phyloP scores from a whole-genome alignment of 2,113 vertebrate species.

The Leuciscus idus region DNA sequence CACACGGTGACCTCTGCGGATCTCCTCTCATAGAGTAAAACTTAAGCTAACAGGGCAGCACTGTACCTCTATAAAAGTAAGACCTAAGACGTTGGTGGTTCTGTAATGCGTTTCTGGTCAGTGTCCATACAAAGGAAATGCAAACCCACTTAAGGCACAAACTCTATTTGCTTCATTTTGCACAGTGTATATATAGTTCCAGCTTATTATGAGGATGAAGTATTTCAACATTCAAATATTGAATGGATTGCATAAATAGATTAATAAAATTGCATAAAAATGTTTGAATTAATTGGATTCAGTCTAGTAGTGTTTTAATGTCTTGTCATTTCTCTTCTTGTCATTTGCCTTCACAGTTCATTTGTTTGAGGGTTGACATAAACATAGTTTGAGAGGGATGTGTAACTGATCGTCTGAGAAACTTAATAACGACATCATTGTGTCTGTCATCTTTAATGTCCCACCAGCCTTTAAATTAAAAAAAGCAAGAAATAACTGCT shows the following conservation, averaged over 20 bases:
- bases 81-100: background rate
- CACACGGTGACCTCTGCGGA: conserved; percentile 4
- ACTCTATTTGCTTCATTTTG: background rate
- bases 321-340: background rate
- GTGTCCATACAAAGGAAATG: background rate
- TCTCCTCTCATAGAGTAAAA: background rate
- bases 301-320: background rate
- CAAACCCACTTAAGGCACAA: background rate
- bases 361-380: background rate
- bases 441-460: conserved; percentile 48
- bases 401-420: background rate
- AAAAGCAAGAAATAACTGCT: background rate
- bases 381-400: background rate
- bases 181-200: background rate
- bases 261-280: no score
- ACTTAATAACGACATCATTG: conserved; percentile 30
- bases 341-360: background rate
- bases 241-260: no score
- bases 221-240: no score
- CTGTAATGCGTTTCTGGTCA: background rate
- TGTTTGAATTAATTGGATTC: no score
- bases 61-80: background rate
- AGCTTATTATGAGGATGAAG: no score
- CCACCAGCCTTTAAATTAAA: background rate
- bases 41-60: background rate